These are phyloP conservation scores for Melinaea menophilus DNA, from an alignment of 2,888 invertebrate species.

Conservation along the genomic window DNA sequence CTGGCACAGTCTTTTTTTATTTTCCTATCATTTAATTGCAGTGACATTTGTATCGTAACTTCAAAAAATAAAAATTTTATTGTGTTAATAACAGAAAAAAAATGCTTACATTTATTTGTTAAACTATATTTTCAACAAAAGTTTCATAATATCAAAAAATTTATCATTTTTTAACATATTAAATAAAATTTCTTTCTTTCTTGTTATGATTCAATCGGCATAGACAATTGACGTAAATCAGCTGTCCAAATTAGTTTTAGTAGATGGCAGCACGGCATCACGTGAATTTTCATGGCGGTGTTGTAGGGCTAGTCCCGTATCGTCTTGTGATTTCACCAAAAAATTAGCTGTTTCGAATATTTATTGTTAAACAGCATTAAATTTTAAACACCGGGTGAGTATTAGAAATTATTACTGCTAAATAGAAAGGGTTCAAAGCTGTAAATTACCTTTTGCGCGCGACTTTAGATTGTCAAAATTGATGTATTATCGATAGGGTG, in stretches of 20 bases:
- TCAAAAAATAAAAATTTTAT: no score
- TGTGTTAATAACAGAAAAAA: not conserved
- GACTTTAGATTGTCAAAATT: constrained; percentile 66
- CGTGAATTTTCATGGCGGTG: constrained; percentile 81
- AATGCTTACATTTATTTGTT: not conserved
- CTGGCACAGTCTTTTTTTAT: no score
- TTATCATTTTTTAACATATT: not conserved
- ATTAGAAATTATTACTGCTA: constrained; percentile 39
- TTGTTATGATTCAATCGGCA: constrained; percentile 37
- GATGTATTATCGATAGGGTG: constrained; percentile 46
- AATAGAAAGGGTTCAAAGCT: constrained; percentile 33
- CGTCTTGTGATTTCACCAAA: constrained; percentile 78
- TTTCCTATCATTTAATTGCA: no score
- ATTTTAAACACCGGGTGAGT: constrained; percentile 70
- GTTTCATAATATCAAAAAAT: constrained; percentile 8
- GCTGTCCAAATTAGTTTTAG: constrained; percentile 71
- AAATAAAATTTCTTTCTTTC: constrained; percentile 11
- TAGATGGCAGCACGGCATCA: constrained; percentile 80
- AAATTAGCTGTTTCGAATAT: constrained; percentile 70
- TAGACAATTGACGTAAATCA: constrained; percentile 79
- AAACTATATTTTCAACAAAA: not conserved
- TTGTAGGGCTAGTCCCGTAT: constrained; percentile 76
- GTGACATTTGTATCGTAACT: no score
- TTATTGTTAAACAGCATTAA: constrained; percentile 72
- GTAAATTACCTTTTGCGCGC: constrained; percentile 59